These are phyloP conservation scores for Strix uralensis DNA, from an alignment of 2,113 vertebrate species.

Conservation along the genomic window DNA sequence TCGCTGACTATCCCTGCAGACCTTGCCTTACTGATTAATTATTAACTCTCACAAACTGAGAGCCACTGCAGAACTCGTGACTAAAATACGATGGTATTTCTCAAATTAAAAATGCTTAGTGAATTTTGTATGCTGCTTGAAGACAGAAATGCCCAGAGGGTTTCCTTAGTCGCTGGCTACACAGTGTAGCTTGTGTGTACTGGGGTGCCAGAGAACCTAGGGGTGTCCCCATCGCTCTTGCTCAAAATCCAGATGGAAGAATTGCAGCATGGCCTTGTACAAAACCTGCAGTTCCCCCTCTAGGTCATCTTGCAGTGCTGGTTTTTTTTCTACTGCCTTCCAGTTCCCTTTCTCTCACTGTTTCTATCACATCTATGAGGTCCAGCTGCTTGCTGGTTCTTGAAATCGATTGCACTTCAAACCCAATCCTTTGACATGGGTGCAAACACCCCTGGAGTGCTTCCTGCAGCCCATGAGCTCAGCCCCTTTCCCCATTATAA, in stretches of 20 bases:
- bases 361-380: not conserved
- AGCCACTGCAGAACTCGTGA: not conserved
- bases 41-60: conserved; percentile 12
- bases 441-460: not conserved
- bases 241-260: not conserved
- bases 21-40: conserved; percentile 9
- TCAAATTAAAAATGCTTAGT: not conserved
- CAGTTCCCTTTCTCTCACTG: not conserved
- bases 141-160: not conserved
- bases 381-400: not conserved
- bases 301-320: not conserved
- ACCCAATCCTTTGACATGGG: not conserved
- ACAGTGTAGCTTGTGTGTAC: not conserved
- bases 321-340: not conserved
- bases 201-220: not conserved
- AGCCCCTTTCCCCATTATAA: not conserved
- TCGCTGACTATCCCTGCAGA: not conserved
- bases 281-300: not conserved
- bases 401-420: not conserved
- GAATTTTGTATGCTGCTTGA: not conserved
- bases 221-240: not conserved
- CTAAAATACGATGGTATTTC: not conserved
- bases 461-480: fast-evolving
- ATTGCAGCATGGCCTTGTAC: not conserved
- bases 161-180: not conserved